Evolutionary conservation across 2,113 vertebrate species (phyloP).

Genomic region (Phyllostomus discolor): DNA sequence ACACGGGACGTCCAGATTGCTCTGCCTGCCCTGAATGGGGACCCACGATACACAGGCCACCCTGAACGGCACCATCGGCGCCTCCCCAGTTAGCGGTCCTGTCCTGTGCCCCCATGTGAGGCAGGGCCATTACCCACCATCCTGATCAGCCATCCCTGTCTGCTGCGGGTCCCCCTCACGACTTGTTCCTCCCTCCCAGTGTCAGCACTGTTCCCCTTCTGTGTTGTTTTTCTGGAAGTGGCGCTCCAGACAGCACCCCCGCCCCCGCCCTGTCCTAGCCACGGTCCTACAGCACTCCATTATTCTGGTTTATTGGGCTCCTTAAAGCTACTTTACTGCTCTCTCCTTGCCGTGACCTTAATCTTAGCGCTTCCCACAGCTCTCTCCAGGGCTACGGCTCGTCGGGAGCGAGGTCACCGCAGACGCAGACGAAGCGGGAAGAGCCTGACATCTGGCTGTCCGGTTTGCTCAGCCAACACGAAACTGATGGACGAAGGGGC

Average conservation of each 20-base stretch:
- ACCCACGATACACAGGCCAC: rapidly evolving
- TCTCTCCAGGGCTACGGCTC: slow-evolving; percentile 58
- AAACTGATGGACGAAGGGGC: background rate
- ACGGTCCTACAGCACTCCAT: slow-evolving; percentile 18
- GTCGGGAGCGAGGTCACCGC: slow-evolving; percentile 61
- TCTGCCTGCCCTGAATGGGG: background rate
- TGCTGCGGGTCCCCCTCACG: background rate
- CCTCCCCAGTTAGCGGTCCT: rapidly evolving
- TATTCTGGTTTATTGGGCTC: slow-evolving; percentile 63
- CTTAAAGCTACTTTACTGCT: slow-evolving; percentile 58
- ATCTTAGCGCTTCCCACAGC: slow-evolving; percentile 11
- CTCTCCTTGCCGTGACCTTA: slow-evolving; percentile 53
- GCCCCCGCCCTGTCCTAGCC: background rate
- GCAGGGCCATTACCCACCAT: background rate
- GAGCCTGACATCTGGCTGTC: background rate
- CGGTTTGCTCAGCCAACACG: background rate
- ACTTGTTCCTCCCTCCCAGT: background rate
- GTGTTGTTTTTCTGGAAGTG: background rate
- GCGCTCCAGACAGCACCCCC: background rate
- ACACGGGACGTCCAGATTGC: background rate
- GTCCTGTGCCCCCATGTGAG: rapidly evolving
- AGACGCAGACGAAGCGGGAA: background rate
- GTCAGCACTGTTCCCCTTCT: background rate
- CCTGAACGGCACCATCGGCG: background rate
- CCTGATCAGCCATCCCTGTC: background rate